phyloP scores from a whole-genome alignment of 1,140 invertebrate species.

The Drosophila hydei region DNA sequence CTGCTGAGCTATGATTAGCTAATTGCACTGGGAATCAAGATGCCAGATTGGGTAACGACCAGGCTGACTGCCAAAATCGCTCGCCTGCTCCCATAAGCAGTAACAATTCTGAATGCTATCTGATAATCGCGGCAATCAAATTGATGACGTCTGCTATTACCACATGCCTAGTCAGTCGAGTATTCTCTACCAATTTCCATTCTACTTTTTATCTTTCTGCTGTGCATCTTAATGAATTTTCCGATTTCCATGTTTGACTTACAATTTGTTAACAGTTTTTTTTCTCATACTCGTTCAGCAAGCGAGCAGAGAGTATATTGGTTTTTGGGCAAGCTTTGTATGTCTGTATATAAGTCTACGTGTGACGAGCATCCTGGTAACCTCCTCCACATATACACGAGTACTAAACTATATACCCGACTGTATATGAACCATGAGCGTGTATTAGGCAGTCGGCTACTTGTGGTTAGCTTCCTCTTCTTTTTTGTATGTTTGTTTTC shows the following conservation, averaged over 20 bases:
- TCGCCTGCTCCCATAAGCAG: slow-evolving; percentile 43
- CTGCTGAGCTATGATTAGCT: slow-evolving; percentile 22
- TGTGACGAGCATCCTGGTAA: too few species aligned
- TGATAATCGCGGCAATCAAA: slow-evolving; percentile 61
- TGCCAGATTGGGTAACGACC: slow-evolving; percentile 8
- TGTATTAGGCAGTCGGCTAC: too few species aligned
- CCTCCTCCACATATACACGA: too few species aligned
- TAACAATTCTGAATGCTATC: slow-evolving; percentile 46
- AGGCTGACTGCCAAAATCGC: slow-evolving; percentile 28
- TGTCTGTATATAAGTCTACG: too few species aligned
- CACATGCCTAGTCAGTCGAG: slow-evolving; percentile 12
- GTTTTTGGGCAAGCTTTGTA: too few species aligned
- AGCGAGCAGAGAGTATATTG: too few species aligned
- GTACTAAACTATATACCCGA: too few species aligned
- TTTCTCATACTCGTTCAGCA: neutral
- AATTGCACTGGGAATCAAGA: slow-evolving; percentile 43
- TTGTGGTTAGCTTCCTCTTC: neutral
- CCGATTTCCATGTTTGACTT: slow-evolving; percentile 27
- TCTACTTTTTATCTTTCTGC: slow-evolving; percentile 40
- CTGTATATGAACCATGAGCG: too few species aligned
- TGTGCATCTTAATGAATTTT: slow-evolving; percentile 66
- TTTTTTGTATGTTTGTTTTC: slow-evolving; percentile 48
- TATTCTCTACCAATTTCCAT: slow-evolving; percentile 20
- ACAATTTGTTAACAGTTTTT: slow-evolving; percentile 79
- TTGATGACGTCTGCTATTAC: slow-evolving; percentile 48